These are phyloP conservation scores for Brachymystax lenok DNA, from an alignment of 2,797 vertebrate species.

Conservation along the genomic window DNA sequence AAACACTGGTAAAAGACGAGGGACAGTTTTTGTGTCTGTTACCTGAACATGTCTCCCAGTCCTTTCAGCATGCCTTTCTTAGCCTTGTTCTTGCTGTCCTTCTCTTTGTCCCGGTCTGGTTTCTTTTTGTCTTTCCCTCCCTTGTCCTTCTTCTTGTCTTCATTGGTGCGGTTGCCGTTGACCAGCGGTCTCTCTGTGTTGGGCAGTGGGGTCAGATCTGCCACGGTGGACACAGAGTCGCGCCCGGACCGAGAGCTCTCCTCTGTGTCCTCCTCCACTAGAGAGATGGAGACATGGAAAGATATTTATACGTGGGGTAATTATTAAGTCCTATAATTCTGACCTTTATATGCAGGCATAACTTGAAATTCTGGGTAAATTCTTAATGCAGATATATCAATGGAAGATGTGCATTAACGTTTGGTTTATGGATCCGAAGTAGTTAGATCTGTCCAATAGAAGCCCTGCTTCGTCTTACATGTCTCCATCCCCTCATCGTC, in stretches of 20 bases:
- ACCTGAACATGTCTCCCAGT: constrained; percentile 99
- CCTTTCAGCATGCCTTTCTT: constrained; percentile 96
- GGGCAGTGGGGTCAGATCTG: constrained; percentile 74
- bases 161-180: constrained; percentile 71
- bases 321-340: too few relatives aligned
- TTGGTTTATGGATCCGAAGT: too few relatives aligned
- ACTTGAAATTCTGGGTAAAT: too few relatives aligned
- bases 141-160: constrained; percentile 73
- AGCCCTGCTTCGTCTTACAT: constrained; percentile 77
- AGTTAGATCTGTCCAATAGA: neutral
- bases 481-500: constrained; percentile 95
- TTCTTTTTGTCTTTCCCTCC: constrained; percentile 68
- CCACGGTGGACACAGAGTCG: constrained; percentile 92
- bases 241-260: constrained; percentile 92
- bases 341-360: too few relatives aligned
- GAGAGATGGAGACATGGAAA: neutral
- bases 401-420: too few relatives aligned
- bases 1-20: neutral
- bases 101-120: constrained; percentile 77
- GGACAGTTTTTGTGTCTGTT: constrained; percentile 52
- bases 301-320: too few relatives aligned
- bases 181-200: constrained; percentile 67
- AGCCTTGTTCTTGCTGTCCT: constrained; percentile 88
- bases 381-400: too few relatives aligned
- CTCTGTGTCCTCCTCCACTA: constrained; percentile 88